phyloP scores from a whole-genome alignment of 2,797 vertebrate species.

The Squalus acanthias region DNA sequence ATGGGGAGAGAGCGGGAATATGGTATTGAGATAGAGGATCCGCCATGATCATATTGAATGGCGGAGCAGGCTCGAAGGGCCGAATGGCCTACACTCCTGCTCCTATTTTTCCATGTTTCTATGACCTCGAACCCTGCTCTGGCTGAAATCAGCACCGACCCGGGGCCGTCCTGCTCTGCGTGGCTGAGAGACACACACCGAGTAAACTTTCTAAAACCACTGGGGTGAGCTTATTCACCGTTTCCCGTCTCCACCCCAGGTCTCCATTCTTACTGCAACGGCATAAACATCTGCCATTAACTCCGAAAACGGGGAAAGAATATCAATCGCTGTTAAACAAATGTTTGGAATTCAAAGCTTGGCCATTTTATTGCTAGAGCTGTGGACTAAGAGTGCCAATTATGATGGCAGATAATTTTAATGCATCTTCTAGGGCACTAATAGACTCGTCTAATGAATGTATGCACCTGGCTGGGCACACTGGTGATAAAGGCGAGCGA shows the following conservation, averaged over 20 bases:
- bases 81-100: too few species aligned
- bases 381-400: neutral
- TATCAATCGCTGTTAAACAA: neutral
- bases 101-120: too few species aligned
- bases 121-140: too few species aligned
- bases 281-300: neutral
- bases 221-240: neutral
- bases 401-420: neutral
- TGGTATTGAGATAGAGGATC: too few species aligned
- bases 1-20: too few species aligned
- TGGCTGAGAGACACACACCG: neutral
- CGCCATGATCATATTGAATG: too few species aligned
- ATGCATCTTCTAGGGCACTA: neutral
- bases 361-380: neutral
- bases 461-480: neutral
- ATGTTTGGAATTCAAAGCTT: neutral
- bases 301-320: neutral
- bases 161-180: neutral
- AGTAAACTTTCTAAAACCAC: neutral
- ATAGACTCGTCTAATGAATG: neutral
- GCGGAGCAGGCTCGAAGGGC: too few species aligned
- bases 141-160: neutral
- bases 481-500: neutral
- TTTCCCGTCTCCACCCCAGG: neutral
- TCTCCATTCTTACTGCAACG: neutral